Evolutionary conservation across 2,888 invertebrate genomes (phyloP), one percentile per base, ranked within the genome.

Genomic region (Malacosoma neustria): DNA sequence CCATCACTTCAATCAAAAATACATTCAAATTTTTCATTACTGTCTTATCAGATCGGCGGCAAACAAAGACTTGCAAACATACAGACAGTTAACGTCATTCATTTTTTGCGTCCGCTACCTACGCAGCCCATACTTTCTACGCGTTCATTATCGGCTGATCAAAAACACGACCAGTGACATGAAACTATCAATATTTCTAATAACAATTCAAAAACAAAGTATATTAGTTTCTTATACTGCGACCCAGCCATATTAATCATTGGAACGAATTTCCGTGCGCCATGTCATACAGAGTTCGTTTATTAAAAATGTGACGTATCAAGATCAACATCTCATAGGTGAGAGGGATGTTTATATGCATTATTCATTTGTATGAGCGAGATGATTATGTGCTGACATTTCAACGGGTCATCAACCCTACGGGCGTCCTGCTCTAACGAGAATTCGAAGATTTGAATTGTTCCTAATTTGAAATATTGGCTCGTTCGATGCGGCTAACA

Each of bases 281-380:
- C 80, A 72, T 82, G 82, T 82, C 82, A 82, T 82, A 82, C 75
- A 67, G 66, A 71, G 75, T 85, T 77, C 84, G 84, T 84, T 85
- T 85, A 84, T 85, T 84, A 85, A 85, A 85, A 85, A 82, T 81
- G 74, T 84, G 85, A 85, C 84, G 84, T 85, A 84, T 85, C 82
- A 82, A 85, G 85, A 85, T 85, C 85, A 84, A 81, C 82, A 82
- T 84, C 81, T 80, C 74, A 63, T 69, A 63, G 74, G 49, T 46
- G 67, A 81, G 65, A 48, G 72, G 61, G 74, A 82, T 64, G 57
- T 61, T 61, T 61, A 64, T 62, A 54, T 50, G 49, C 50, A 50
- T 50, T 48, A 49, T 41, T 48, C 30, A 48, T 41, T 77, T 54
- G 58, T 41, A 22, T 7, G 72, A 84, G 65, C 50, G 72, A 70